Evolutionary conservation across 2,888 invertebrate genomes (phyloP).

Genomic region (Diloba caeruleocephala): DNA sequence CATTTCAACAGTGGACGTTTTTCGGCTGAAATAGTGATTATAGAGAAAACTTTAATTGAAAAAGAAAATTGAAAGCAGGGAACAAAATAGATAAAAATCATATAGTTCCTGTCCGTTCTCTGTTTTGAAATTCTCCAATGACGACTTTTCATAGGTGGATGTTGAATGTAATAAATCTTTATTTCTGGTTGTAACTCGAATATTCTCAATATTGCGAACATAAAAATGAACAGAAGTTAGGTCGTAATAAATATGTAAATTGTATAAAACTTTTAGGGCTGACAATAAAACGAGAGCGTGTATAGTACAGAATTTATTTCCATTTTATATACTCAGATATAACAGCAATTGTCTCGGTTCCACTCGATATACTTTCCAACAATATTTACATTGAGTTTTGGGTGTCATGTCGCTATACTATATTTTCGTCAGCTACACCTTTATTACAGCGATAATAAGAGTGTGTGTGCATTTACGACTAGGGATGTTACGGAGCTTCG

Average conservation of each 20-base stretch:
- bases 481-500: no score
- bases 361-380: constrained; percentile 72
- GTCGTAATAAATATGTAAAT: constrained; percentile 46
- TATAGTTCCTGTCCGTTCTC: no score
- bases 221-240: constrained; percentile 32
- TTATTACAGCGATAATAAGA: constrained; percentile 17
- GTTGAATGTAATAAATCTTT: constrained; percentile 24
- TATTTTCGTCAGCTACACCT: constrained; percentile 6
- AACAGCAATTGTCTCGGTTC: constrained; percentile 76
- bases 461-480: constrained; percentile 10
- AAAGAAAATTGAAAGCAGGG: no score
- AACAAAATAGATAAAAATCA: no score
- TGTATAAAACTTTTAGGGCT: constrained; percentile 38
- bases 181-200: constrained; percentile 17
- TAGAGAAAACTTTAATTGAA: no score
- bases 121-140: no score
- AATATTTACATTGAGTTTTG: constrained; percentile 80
- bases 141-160: no score
- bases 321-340: constrained; percentile 84
- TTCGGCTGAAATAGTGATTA: no score
- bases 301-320: constrained; percentile 87
- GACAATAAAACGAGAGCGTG: constrained; percentile 64
- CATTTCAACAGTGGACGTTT: no score
- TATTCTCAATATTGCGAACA: constrained; percentile 17
- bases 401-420: constrained; percentile 56